Conservation (phyloP, 2,797 vertebrate genomes). For the Aphelocoma californica region DNA sequence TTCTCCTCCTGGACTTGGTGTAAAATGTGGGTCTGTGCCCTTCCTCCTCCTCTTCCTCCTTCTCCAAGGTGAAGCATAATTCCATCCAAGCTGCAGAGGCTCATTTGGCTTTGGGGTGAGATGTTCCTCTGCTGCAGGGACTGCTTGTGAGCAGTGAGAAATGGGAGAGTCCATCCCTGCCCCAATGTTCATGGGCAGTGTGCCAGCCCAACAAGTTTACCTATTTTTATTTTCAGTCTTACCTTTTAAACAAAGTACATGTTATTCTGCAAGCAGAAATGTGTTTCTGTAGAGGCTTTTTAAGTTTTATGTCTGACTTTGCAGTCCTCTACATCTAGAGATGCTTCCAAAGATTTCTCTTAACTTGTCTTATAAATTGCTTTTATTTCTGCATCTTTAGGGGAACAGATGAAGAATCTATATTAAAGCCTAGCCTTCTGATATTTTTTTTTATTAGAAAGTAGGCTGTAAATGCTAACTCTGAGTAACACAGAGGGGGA, state of each 20-base stretch:
- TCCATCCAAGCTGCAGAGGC: background rate
- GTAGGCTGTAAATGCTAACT: constrained; percentile 4
- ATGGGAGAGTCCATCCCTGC: background rate
- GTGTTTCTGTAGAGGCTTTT: background rate
- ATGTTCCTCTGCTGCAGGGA: background rate
- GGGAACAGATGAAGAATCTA: background rate
- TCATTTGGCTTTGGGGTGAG: background rate
- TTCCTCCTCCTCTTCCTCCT: background rate
- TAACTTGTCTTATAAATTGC: background rate
- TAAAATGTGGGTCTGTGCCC: background rate
- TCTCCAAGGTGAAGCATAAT: background rate
- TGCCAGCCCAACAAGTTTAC: background rate
- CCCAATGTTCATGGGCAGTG: background rate
- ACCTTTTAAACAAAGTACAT: background rate
- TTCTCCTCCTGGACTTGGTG: background rate
- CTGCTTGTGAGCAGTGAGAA: background rate
- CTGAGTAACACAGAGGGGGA: background rate
- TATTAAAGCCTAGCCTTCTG: background rate
- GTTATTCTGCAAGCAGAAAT: background rate
- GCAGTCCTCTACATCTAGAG: background rate
- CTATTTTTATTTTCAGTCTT: background rate
- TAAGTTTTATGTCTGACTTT: background rate
- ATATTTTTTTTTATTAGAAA: background rate
- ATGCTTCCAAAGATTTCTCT: background rate
- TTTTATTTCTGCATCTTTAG: constrained; percentile 30